Conservation (phyloP, 1,140 invertebrate species). For the Sminthurinus signatus region DNA sequence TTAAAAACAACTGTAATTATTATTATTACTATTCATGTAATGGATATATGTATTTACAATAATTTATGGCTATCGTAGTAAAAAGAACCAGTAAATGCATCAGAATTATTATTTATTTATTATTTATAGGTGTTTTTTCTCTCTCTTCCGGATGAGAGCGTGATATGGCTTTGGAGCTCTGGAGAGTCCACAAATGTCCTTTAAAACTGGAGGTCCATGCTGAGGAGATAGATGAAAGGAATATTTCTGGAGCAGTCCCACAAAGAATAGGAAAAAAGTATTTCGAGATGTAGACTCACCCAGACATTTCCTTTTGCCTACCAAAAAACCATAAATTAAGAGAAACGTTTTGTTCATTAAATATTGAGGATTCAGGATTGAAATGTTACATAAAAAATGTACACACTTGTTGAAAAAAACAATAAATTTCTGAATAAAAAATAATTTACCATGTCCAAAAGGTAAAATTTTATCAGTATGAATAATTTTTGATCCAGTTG, state of each 20-base stretch:
- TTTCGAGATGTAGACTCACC: conserved; percentile 18
- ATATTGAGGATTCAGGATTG: not conserved
- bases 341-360: not conserved
- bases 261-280: conserved; percentile 27
- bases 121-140: too few relatives aligned
- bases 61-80: too few relatives aligned
- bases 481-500: conserved; percentile 45
- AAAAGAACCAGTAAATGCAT: too few relatives aligned
- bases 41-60: too few relatives aligned
- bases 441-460: conserved; percentile 16
- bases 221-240: conserved; percentile 18
- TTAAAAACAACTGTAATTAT: too few relatives aligned
- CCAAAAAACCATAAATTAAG: not conserved
- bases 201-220: conserved; percentile 19
- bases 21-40: too few relatives aligned
- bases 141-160: not conserved
- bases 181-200: conserved; percentile 5
- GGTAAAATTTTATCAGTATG: conserved; percentile 20
- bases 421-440: not conserved
- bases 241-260: conserved; percentile 21
- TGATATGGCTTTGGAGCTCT: conserved; percentile 13
- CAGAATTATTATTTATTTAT: too few relatives aligned
- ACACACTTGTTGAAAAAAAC: not conserved
- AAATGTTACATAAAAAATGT: not conserved
- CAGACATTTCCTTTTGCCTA: conserved; percentile 23